These are phyloP conservation scores for Eristalinus aeneus DNA, from an alignment of 2,888 invertebrate species.

Conservation along the genomic window DNA sequence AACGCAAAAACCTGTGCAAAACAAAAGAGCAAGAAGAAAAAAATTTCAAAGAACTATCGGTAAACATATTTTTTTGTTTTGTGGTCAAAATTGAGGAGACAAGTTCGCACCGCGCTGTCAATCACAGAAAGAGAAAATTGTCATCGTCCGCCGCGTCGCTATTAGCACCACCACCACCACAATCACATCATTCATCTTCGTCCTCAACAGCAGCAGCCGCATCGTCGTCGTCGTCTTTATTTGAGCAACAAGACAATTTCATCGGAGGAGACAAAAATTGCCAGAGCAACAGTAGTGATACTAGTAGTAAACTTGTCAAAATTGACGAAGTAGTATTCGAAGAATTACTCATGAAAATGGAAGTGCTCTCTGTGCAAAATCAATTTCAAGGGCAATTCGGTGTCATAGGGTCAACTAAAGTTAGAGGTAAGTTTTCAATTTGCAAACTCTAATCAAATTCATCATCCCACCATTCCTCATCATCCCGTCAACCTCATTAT, in stretches of 20 bases:
- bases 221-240: slow-evolving; percentile 28
- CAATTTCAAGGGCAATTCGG: slow-evolving; percentile 89
- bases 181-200: not conserved
- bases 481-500: not conserved
- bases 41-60: too few species aligned
- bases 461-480: not conserved
- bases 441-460: not conserved
- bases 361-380: slow-evolving; percentile 89
- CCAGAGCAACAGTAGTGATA: slow-evolving; percentile 46
- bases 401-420: slow-evolving; percentile 82
- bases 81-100: slow-evolving; percentile 65
- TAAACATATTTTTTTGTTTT: slow-evolving; percentile 31
- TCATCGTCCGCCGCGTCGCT: slow-evolving; percentile 4
- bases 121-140: slow-evolving; percentile 34
- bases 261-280: slow-evolving; percentile 18
- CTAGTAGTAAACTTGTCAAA: slow-evolving; percentile 72
- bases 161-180: not conserved
- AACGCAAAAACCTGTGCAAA: not conserved
- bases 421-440: slow-evolving; percentile 84
- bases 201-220: not conserved
- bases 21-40: slow-evolving; percentile 8
- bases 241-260: not conserved
- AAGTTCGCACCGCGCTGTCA: slow-evolving; percentile 64
- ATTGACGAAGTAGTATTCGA: slow-evolving; percentile 77
- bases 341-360: slow-evolving; percentile 84